Conservation (phyloP, 2,113 vertebrate species). For the Lasiurus borealis region DNA sequence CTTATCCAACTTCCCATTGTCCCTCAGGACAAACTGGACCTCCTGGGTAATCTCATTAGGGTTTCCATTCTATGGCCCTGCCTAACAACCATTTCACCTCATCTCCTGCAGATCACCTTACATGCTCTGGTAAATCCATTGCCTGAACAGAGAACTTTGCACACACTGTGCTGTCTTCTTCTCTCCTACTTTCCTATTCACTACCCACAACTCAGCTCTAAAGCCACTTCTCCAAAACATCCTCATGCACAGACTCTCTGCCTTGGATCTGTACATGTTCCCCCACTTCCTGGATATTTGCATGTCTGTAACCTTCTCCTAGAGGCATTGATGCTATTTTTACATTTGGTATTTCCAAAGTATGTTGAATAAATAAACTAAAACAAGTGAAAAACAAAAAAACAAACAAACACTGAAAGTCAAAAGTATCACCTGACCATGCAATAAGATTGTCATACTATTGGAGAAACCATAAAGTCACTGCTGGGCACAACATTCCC, state of each 20-base stretch:
- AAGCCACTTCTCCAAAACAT: not conserved
- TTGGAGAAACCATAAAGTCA: not conserved
- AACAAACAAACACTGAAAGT: not conserved
- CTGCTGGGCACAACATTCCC: not conserved
- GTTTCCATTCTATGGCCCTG: not conserved
- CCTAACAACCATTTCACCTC: not conserved
- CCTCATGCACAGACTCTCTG: no score
- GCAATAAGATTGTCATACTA: not conserved
- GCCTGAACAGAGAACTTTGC: not conserved
- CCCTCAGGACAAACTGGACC: not conserved
- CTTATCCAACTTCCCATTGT: not conserved
- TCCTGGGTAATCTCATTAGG: not conserved
- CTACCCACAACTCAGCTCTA: not conserved
- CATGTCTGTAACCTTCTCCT: not conserved
- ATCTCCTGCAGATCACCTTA: not conserved
- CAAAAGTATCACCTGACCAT: not conserved
- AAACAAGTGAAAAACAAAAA: not conserved
- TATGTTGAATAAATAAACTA: slow-evolving; percentile 10
- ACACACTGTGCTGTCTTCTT: not conserved
- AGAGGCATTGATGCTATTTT: not conserved
- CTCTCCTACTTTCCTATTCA: not conserved
- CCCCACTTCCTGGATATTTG: not conserved
- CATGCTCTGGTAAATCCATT: not conserved
- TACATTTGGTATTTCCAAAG: not conserved
- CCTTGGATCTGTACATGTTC: no score